Evolutionary conservation across 2,888 invertebrate species (phyloP).

Genomic region (Fissipunctia ypsillon): DNA sequence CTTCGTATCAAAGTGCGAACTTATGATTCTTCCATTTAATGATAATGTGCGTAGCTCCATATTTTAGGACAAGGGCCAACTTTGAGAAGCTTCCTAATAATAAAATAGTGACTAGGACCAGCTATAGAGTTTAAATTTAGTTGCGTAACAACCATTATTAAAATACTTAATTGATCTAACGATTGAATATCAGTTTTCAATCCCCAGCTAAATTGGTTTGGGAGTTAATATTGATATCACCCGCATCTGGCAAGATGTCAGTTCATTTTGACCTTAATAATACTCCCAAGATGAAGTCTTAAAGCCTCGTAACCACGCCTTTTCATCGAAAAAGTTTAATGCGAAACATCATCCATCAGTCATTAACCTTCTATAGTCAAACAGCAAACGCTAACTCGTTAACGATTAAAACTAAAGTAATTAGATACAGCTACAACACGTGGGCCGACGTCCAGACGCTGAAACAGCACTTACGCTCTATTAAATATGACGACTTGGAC

Average conservation of each 20-base stretch:
- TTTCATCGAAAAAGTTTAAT: conserved; percentile 7
- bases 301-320: background rate
- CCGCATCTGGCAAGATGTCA: conserved; percentile 27
- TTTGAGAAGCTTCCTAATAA: background rate
- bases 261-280: conserved; percentile 10
- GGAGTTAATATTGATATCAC: background rate
- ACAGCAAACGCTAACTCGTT: conserved; percentile 36
- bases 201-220: background rate
- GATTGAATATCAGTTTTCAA: background rate
- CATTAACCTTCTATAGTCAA: conserved; percentile 58
- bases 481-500: conserved; percentile 73
- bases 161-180: background rate
- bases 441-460: conserved; percentile 78
- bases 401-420: conserved; percentile 54
- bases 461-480: conserved; percentile 74
- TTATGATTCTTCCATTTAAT: background rate
- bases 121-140: background rate
- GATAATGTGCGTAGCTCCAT: background rate
- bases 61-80: background rate
- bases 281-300: conserved; percentile 4
- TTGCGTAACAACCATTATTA: background rate
- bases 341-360: conserved; percentile 27
- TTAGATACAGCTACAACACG: conserved; percentile 60
- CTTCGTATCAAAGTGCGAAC: background rate
- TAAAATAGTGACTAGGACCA: background rate